Percentiles rank a stretch among this genome's conserved stretches.
phyloP scores from a whole-genome alignment of 30 jellyfish, hydroid and myxozoan genomes.

The Calvadosia cruxmelitensis region DNA sequence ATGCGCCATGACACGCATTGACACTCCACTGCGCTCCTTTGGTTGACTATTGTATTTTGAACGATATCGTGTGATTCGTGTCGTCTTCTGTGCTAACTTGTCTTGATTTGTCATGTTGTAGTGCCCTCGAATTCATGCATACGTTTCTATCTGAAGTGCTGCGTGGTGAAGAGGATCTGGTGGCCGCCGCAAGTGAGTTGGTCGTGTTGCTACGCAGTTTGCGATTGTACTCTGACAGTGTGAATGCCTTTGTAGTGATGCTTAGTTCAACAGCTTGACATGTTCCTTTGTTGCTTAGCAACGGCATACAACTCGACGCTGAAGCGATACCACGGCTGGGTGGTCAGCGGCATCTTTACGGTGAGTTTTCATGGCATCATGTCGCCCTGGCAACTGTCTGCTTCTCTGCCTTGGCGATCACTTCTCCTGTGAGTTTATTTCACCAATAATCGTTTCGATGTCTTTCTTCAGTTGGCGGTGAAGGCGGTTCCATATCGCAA shows the following conservation, averaged over 20 bases:
- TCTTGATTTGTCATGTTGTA: too few species aligned
- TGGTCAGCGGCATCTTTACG: constrained; percentile 81
- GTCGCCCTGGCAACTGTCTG: neutral
- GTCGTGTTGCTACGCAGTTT: constrained; percentile 1
- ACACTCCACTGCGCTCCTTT: too few species aligned
- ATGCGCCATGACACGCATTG: too few species aligned
- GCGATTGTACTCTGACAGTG: too few species aligned
- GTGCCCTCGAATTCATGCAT: constrained; percentile 76
- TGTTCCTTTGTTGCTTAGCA: constrained; percentile 11
- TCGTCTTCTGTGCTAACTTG: neutral
- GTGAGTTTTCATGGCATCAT: constrained; percentile 18
- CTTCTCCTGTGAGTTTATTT: neutral
- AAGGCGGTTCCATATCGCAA: constrained; percentile 71
- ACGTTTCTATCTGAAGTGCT: constrained; percentile 69
- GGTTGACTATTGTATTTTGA: neutral
- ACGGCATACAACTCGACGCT: constrained; percentile 74
- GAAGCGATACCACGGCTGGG: constrained; percentile 83
- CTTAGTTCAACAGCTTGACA: too few species aligned
- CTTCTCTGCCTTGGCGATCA: neutral
- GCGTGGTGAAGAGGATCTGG: constrained; percentile 70
- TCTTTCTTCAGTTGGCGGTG: constrained; percentile 64
- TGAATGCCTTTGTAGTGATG: too few species aligned
- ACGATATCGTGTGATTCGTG: neutral
- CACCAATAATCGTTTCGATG: neutral
- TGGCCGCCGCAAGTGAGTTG: constrained; percentile 62